phyloP scores from a whole-genome alignment of 2,113 vertebrate genomes.

The Pachyramphus minor region DNA sequence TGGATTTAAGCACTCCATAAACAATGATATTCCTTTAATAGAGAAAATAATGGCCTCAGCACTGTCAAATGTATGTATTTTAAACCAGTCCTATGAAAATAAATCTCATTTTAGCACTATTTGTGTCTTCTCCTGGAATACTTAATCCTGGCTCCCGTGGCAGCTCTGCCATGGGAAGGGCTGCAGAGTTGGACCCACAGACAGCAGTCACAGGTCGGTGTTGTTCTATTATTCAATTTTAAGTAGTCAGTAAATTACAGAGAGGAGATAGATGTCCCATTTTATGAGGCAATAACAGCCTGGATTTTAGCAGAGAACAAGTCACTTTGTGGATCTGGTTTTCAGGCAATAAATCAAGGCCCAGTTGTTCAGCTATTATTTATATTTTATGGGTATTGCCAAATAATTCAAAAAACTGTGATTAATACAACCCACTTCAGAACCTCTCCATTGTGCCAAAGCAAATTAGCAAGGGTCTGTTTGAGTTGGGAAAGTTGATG shows the following conservation, averaged over 20 bases:
- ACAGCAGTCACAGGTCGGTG: not conserved
- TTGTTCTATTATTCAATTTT: slow-evolving; percentile 21
- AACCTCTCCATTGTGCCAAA: not conserved
- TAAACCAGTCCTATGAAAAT: not conserved
- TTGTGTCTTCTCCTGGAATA: not conserved
- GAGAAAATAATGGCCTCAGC: not conserved
- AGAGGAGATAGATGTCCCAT: not conserved
- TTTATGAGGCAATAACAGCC: slow-evolving; percentile 28
- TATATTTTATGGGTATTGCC: slow-evolving; percentile 8
- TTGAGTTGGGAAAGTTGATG: not conserved
- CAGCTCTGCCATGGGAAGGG: not conserved
- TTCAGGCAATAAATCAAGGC: slow-evolving; percentile 20
- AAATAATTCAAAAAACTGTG: not conserved
- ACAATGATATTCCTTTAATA: not conserved
- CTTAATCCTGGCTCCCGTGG: not conserved
- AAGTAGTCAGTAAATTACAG: slow-evolving; percentile 31
- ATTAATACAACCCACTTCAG: not conserved
- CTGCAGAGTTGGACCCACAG: not conserved
- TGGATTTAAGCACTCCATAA: not conserved
- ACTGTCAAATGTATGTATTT: not conserved
- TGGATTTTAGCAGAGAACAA: slow-evolving; percentile 32
- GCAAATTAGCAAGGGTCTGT: not conserved
- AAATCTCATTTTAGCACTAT: not conserved
- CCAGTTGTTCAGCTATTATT: slow-evolving; percentile 16
- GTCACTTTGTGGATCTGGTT: not conserved